These are phyloP conservation scores for Heliconius congener DNA, from an alignment of 1,140 invertebrate genomes.

Conservation along the genomic window DNA sequence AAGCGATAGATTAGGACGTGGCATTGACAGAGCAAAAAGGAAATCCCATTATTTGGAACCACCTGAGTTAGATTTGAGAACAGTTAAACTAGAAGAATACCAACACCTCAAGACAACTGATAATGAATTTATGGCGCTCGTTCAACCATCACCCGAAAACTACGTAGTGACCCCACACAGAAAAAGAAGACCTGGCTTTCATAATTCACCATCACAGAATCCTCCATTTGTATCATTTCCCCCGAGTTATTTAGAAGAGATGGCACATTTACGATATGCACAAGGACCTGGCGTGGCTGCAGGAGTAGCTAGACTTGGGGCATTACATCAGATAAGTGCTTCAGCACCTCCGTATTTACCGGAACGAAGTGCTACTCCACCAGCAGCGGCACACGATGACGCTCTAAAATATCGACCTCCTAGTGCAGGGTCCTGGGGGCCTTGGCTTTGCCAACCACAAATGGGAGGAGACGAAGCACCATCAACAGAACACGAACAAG, in stretches of 20 bases:
- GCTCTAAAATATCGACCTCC: conserved; percentile 86
- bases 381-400: conserved; percentile 82
- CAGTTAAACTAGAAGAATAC: conserved; percentile 82
- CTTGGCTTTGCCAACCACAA: conserved; percentile 86
- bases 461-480: conserved; percentile 83
- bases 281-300: conserved; percentile 74
- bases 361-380: conserved; percentile 82
- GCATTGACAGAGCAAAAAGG: conserved; percentile 83
- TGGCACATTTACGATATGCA: conserved; percentile 76
- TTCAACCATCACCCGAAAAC: conserved; percentile 86
- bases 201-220: conserved; percentile 92
- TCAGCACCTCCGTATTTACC: conserved; percentile 87
- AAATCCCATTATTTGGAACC: conserved; percentile 85
- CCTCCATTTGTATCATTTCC: conserved; percentile 91
- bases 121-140: conserved; percentile 83
- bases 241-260: conserved; percentile 86
- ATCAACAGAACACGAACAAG: conserved; percentile 80
- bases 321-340: conserved; percentile 85
- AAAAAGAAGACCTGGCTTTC: conserved; percentile 91
- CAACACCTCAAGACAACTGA: conserved; percentile 84
- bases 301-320: conserved; percentile 69
- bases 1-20: conserved; percentile 81
- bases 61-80: conserved; percentile 82
- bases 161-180: conserved; percentile 92
- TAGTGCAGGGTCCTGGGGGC: conserved; percentile 87